Evolutionary conservation across 2,797 vertebrate species (phyloP).

Genomic region (Hypotaenidia okinawae): DNA sequence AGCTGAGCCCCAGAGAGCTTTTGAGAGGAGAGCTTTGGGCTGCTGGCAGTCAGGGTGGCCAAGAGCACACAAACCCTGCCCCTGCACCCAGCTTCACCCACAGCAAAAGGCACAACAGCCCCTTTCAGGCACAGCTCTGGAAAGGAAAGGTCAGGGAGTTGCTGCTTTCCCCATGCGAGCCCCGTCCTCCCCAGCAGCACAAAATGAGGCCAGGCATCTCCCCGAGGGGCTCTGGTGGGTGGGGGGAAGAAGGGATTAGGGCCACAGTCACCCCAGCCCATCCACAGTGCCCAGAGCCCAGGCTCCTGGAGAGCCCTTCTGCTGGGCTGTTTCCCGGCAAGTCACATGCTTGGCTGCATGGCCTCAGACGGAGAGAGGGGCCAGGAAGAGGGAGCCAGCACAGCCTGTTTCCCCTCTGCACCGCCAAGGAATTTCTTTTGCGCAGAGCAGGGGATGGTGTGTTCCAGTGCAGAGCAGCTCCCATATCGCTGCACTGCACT

Average conservation of each 20-base stretch:
- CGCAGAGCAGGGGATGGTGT: neutral
- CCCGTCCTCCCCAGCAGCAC: neutral
- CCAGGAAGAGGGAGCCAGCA: constrained; percentile 32
- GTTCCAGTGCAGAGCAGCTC: constrained; percentile 2
- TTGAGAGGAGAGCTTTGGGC: neutral
- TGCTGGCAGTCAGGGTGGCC: neutral
- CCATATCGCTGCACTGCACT: rapidly evolving
- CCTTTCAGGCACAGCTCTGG: neutral
- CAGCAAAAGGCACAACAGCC: neutral
- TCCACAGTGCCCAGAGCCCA: rapidly evolving
- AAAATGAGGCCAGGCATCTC: neutral
- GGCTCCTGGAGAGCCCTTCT: neutral
- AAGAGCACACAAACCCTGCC: neutral
- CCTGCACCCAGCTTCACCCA: neutral
- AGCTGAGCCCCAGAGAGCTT: neutral
- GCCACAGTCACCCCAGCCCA: rapidly evolving
- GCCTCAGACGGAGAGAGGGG: neutral
- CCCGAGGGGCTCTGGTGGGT: neutral
- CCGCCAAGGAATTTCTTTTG: constrained; percentile 42
- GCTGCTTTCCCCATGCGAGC: neutral
- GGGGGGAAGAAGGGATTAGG: neutral
- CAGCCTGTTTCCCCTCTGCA: neutral
- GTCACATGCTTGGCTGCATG: neutral
- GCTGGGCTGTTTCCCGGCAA: neutral
- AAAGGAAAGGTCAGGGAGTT: constrained; percentile 40